Conservation (phyloP, 2,888 invertebrate genomes). For the Alviniconcha strummeri region DNA sequence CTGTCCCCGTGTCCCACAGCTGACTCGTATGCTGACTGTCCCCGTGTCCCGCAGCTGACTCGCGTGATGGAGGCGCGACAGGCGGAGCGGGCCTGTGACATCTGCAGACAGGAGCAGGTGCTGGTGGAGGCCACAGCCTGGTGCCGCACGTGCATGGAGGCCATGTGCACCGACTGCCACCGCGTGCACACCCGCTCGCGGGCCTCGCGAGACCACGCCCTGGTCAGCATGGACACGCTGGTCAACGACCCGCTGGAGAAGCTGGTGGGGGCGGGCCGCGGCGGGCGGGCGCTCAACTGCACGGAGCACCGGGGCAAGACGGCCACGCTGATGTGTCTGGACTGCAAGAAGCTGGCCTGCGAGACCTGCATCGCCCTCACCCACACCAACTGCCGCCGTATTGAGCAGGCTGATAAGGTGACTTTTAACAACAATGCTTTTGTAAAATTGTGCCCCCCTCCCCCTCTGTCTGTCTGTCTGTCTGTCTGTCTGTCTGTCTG, state of each 20-base stretch:
- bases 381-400: constrained; percentile 33
- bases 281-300: constrained; percentile 27
- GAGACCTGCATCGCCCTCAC: constrained; percentile 34
- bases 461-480: too few species aligned
- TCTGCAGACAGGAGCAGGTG: constrained; percentile 39
- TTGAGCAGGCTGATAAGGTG: constrained; percentile 36
- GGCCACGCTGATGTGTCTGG: constrained; percentile 35
- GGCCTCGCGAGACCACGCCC: constrained; percentile 36
- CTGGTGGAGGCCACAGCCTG: constrained; percentile 35
- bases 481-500: too few species aligned
- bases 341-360: constrained; percentile 41
- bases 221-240: constrained; percentile 36
- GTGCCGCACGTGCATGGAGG: constrained; percentile 38
- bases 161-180: constrained; percentile 38
- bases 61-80: constrained; percentile 27
- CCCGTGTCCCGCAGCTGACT: constrained; percentile 3
- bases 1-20: too few species aligned
- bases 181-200: constrained; percentile 36
- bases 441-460: too few species aligned
- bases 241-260: constrained; percentile 37
- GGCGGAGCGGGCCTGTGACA: constrained; percentile 36
- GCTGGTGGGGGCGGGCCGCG: constrained; percentile 21
- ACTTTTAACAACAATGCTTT: not conserved
- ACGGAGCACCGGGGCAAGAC: constrained; percentile 34
- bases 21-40: too few species aligned